Evolutionary conservation across 2,888 invertebrate genomes (phyloP).

Genomic region (Plebejus anna): DNA sequence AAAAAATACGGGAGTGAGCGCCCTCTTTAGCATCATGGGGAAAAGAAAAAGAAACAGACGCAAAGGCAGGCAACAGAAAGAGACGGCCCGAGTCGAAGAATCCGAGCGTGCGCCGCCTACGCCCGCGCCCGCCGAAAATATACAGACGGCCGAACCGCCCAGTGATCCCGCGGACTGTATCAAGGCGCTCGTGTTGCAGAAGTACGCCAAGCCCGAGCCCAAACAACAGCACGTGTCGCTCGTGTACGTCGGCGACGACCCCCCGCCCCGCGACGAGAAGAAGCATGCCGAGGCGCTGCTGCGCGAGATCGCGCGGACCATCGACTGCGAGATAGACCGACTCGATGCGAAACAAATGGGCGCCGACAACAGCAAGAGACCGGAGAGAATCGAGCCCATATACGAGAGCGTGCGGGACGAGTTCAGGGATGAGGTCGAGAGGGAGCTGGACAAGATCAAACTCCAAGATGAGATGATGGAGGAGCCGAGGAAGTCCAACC

Average conservation of each 20-base stretch:
- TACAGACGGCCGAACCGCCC: constrained; percentile 44
- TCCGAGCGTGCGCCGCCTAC: constrained; percentile 46
- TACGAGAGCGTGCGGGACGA: constrained; percentile 56
- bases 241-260: constrained; percentile 63
- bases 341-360: constrained; percentile 63
- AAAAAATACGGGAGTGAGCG: constrained; percentile 60
- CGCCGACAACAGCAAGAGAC: constrained; percentile 54
- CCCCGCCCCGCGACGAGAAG: constrained; percentile 62
- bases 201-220: constrained; percentile 61
- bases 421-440: constrained; percentile 60
- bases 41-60: constrained; percentile 59
- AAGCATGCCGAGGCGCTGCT: constrained; percentile 68
- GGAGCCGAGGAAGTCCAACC: constrained; percentile 52
- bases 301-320: constrained; percentile 66
- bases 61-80: constrained; percentile 53
- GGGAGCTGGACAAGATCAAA: constrained; percentile 58
- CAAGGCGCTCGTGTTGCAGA: constrained; percentile 68
- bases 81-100: constrained; percentile 47
- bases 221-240: constrained; percentile 68
- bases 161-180: constrained; percentile 65
- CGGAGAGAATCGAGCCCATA: constrained; percentile 45
- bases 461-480: constrained; percentile 44
- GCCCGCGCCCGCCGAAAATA: constrained; percentile 63
- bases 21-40: constrained; percentile 71
- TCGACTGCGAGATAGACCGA: constrained; percentile 67